Conservation (phyloP, 2,113 vertebrate genomes). For the Ptychochromis oligacanthus region DNA sequence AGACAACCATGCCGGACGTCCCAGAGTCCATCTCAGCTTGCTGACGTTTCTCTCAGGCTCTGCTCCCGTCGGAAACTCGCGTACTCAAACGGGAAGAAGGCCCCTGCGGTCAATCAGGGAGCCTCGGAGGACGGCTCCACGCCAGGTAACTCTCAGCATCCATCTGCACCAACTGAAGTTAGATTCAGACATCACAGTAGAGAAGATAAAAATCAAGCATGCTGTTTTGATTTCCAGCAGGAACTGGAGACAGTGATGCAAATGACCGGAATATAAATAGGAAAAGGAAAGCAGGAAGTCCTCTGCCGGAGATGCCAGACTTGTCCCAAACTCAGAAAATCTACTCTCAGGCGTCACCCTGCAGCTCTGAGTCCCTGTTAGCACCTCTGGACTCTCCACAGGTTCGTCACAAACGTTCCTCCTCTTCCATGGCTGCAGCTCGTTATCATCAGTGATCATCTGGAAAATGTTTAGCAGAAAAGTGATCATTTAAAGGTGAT, state of each 20-base stretch:
- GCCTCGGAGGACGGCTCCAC: not conserved
- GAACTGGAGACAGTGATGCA: not conserved
- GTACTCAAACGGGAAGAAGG: not conserved
- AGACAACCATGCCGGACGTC: not conserved
- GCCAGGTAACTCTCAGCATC: not conserved
- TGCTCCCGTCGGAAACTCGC: constrained; percentile 54
- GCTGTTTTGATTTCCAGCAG: not conserved
- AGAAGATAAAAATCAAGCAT: not conserved
- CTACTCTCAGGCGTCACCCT: constrained; percentile 36
- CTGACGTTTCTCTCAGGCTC: not conserved
- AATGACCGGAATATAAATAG: not conserved
- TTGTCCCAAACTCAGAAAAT: constrained; percentile 49
- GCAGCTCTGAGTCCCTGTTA: not conserved
- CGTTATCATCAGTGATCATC: too few species aligned
- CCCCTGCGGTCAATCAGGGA: not conserved
- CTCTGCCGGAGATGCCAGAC: constrained; percentile 63
- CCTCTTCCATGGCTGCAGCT: too few species aligned
- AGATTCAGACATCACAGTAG: not conserved
- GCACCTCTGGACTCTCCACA: constrained; percentile 35
- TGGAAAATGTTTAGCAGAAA: not conserved
- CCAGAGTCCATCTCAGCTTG: constrained; percentile 1
- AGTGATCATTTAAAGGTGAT: fast-evolving
- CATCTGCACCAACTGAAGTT: not conserved
- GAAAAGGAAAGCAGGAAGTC: constrained; percentile 37
- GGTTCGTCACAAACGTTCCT: constrained; percentile 6